phyloP scores from a whole-genome alignment of 2,113 vertebrate species.

The Corydoras maculifer region DNA sequence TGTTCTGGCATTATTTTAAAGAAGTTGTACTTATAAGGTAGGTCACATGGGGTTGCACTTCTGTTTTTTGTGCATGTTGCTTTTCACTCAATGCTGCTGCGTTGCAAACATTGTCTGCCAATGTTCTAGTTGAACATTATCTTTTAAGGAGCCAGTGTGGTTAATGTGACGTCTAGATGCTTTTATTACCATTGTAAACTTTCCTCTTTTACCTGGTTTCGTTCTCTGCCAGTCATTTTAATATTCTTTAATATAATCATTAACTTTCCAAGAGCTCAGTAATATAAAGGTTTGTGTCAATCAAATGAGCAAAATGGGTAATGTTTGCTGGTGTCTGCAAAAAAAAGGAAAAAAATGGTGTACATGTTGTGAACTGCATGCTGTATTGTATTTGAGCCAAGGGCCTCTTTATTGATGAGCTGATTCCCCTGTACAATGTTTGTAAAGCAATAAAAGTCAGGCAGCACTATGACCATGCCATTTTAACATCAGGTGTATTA shows the following conservation, averaged over 20 bases:
- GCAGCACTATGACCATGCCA: conserved; percentile 19
- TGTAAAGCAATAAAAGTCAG: conserved; percentile 56
- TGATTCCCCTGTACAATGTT: conserved; percentile 52
- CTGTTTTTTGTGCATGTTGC: neutral
- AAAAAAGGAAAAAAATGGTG: conserved; percentile 37
- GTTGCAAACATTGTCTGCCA: neutral
- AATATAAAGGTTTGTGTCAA: neutral
- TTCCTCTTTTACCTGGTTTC: neutral
- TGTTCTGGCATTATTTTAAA: neutral
- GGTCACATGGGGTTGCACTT: conserved; percentile 55
- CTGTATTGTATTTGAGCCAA: conserved; percentile 29
- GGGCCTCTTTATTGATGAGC: conserved; percentile 58
- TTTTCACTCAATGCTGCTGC: neutral
- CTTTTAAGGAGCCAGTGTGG: neutral
- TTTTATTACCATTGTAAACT: neutral
- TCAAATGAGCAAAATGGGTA: neutral
- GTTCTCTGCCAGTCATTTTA: neutral
- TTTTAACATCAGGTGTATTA: conserved; percentile 48
- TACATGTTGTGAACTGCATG: conserved; percentile 14
- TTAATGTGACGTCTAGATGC: neutral
- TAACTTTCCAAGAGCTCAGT: neutral
- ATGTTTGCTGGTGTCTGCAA: neutral
- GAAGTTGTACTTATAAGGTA: conserved; percentile 52
- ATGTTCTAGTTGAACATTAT: neutral
- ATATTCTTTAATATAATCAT: neutral